Conservation (phyloP, 2,113 vertebrate genomes). For the Protobothrops mucrosquamatus region DNA sequence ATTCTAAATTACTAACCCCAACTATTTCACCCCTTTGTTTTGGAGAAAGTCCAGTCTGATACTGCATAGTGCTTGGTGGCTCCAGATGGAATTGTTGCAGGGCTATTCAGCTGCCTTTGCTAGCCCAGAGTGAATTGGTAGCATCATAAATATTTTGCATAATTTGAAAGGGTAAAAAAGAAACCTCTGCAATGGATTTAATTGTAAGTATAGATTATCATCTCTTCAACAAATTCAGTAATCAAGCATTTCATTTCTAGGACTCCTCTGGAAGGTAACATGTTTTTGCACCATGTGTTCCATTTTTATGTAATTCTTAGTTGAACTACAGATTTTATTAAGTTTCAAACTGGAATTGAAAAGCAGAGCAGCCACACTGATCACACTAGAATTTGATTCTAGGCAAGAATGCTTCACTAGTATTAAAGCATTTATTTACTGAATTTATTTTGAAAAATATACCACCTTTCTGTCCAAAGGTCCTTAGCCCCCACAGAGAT, state of each 20-base stretch:
- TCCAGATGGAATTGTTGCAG: background rate
- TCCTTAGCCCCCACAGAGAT: background rate
- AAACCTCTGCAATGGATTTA: constrained; percentile 25
- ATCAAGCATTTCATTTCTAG: constrained; percentile 37
- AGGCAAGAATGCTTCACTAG: background rate
- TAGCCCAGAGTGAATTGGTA: background rate
- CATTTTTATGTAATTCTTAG: constrained; percentile 13
- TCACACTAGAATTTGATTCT: background rate
- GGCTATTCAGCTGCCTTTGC: background rate
- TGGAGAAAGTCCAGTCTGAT: background rate
- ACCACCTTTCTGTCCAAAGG: background rate
- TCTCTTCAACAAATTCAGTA: constrained; percentile 56
- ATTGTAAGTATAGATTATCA: constrained; percentile 47
- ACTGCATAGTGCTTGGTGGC: background rate
- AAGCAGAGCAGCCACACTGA: background rate
- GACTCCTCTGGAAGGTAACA: constrained; percentile 23
- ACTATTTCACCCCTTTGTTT: background rate
- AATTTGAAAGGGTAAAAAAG: constrained; percentile 16
- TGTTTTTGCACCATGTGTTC: constrained; percentile 3
- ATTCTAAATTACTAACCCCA: background rate
- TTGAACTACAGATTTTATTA: constrained; percentile 45
- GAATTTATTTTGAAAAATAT: background rate
- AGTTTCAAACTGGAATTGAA: background rate
- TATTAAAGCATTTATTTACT: constrained; percentile 7
- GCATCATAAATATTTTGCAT: constrained; percentile 3